These are phyloP conservation scores for Chelon labrosus DNA, from an alignment of 2,797 vertebrate species.

Conservation along the genomic window DNA sequence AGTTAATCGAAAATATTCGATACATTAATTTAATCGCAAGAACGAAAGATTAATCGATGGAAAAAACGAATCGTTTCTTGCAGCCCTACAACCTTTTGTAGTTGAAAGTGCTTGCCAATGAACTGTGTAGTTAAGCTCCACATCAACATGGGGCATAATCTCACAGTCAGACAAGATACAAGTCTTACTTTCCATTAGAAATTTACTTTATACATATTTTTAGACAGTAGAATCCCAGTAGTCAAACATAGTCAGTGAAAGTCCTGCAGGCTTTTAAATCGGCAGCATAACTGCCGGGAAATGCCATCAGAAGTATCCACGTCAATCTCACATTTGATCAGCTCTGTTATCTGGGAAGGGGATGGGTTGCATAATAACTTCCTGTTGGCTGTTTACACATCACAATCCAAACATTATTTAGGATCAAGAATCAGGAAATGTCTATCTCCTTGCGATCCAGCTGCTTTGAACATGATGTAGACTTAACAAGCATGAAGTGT, in stretches of 20 bases:
- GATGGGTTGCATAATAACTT: slow-evolving; percentile 70
- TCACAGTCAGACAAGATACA: no score
- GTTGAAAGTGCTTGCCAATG: no score
- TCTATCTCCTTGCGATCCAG: slow-evolving; percentile 23
- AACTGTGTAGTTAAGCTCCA: no score
- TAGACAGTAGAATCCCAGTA: slow-evolving; percentile 6
- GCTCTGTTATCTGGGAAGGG: slow-evolving; percentile 51
- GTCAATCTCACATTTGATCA: slow-evolving; percentile 70
- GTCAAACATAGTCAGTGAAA: not conserved
- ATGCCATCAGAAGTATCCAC: slow-evolving; percentile 45
- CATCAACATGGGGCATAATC: no score
- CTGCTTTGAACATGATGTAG: slow-evolving; percentile 13
- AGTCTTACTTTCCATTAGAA: no score
- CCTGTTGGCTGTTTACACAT: slow-evolving; percentile 76
- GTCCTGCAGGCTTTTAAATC: slow-evolving; percentile 24
- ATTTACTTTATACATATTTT: no score
- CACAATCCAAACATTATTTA: slow-evolving; percentile 47
- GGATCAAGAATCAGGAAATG: slow-evolving; percentile 65
- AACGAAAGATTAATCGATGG: no score
- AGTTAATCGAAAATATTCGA: no score
- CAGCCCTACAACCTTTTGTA: no score
- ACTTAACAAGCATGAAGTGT: not conserved
- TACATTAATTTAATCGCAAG: no score
- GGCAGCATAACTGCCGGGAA: slow-evolving; percentile 52
- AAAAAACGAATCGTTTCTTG: no score